These are phyloP conservation scores for Lithophane leautieri DNA, from an alignment of 2,888 invertebrate genomes.

Conservation along the genomic window DNA sequence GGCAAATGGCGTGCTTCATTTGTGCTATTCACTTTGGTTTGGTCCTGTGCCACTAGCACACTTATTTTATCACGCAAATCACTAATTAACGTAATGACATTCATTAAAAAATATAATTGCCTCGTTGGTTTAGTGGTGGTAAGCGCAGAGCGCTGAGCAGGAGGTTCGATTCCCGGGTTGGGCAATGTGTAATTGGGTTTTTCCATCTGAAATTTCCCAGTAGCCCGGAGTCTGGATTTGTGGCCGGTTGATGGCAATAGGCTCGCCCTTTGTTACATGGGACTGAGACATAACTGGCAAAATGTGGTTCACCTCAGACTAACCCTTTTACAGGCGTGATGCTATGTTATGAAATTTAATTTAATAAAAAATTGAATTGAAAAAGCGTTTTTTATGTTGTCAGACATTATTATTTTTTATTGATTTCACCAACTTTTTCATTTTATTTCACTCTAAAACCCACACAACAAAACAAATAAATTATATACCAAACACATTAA, in stretches of 20 bases:
- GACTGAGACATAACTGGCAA: not conserved
- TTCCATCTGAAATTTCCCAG: not conserved
- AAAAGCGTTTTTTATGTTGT: not conserved
- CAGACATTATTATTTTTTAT: not conserved
- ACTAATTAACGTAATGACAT: not conserved
- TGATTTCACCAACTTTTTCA: not conserved
- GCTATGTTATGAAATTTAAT: not conserved
- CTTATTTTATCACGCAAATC: not conserved
- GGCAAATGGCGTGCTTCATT: not conserved
- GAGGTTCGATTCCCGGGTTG: not conserved
- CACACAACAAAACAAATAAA: not conserved
- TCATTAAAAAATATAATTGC: not conserved
- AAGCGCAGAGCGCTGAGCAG: not conserved
- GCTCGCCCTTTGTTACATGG: not conserved
- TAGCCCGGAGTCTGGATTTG: not conserved
- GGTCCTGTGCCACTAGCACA: not conserved
- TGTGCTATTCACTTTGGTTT: not conserved
- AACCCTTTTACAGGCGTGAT: not conserved
- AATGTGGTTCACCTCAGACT: not conserved
- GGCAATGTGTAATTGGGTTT: not conserved
- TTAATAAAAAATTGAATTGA: not conserved
- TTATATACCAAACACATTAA: constrained; percentile 36
- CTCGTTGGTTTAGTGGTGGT: not conserved
- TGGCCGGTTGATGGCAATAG: not conserved
- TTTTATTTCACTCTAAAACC: not conserved